A percentile compares a stretch with the other conserved stretches of the same genome.
These are phyloP conservation scores for Neolamprologus cancellatus DNA, from an alignment of 2,113 vertebrate genomes.

Conservation along the genomic window DNA sequence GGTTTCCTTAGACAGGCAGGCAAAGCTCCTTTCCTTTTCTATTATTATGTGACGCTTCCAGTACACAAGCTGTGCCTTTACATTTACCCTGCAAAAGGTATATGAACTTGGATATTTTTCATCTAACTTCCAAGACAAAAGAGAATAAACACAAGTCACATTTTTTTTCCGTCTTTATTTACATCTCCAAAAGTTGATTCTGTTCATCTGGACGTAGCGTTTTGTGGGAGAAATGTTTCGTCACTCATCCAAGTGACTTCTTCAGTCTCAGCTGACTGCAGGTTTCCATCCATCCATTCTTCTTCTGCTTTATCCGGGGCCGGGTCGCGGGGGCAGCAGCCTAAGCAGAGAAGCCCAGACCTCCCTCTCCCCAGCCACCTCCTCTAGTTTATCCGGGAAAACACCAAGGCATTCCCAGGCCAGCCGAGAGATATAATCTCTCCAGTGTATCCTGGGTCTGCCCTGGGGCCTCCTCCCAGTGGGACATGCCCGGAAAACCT, in stretches of 20 bases:
- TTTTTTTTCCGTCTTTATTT: not conserved
- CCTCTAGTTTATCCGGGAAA: no score
- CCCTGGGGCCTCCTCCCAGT: accelerated
- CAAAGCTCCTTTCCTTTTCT: not conserved
- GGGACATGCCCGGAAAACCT: accelerated
- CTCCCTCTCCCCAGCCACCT: no score
- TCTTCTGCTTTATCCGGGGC: no score
- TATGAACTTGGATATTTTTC: not conserved
- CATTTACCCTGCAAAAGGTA: not conserved
- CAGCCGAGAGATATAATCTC: no score
- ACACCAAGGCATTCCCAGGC: no score
- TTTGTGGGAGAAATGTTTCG: not conserved
- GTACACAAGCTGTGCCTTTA: not conserved
- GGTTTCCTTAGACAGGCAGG: not conserved
- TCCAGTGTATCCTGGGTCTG: no score
- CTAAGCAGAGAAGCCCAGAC: no score
- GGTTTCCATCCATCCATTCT: not conserved
- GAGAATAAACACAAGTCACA: not conserved
- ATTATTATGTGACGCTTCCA: not conserved
- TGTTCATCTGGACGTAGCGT: not conserved
- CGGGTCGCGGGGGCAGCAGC: no score
- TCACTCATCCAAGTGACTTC: not conserved
- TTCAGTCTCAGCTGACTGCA: not conserved
- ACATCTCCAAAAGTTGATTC: not conserved
- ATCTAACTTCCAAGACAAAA: not conserved